Conservation (phyloP, 2,888 invertebrate species). For the Nephrotoma guestfalica region DNA sequence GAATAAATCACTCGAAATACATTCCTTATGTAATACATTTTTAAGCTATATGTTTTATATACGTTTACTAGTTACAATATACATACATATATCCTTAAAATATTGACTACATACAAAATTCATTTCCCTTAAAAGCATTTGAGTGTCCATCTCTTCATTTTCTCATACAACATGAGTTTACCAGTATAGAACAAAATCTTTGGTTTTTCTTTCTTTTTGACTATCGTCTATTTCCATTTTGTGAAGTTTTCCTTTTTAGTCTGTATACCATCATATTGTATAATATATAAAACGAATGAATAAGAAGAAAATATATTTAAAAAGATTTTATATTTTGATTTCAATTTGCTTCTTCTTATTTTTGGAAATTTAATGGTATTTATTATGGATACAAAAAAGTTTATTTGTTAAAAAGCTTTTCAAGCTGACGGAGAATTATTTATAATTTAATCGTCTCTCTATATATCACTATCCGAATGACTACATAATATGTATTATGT, state of each 20-base stretch:
- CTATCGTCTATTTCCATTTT: background rate
- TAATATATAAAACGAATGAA: background rate
- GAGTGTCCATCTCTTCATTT: conserved; percentile 4
- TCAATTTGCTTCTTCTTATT: background rate
- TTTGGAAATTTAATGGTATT: background rate
- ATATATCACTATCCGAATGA: background rate
- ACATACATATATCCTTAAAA: background rate
- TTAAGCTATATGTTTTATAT: background rate
- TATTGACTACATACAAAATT: conserved; percentile 6
- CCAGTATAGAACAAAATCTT: background rate
- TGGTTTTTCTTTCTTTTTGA: background rate
- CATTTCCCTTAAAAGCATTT: conserved; percentile 6
- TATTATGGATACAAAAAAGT: background rate
- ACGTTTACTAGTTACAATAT: background rate
- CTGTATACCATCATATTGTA: background rate
- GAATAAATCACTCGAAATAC: conserved; percentile 1
- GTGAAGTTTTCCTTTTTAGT: background rate
- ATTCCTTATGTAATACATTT: background rate
- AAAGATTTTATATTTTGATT: background rate
- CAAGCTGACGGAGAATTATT: background rate
- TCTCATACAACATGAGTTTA: background rate
- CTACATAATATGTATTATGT: background rate
- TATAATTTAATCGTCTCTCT: background rate
- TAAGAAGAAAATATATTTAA: background rate
- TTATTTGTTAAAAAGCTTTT: background rate